Conservation (phyloP, 35 echinoderm and acorn worm species). For the Eucidaris tribuloides region DNA sequence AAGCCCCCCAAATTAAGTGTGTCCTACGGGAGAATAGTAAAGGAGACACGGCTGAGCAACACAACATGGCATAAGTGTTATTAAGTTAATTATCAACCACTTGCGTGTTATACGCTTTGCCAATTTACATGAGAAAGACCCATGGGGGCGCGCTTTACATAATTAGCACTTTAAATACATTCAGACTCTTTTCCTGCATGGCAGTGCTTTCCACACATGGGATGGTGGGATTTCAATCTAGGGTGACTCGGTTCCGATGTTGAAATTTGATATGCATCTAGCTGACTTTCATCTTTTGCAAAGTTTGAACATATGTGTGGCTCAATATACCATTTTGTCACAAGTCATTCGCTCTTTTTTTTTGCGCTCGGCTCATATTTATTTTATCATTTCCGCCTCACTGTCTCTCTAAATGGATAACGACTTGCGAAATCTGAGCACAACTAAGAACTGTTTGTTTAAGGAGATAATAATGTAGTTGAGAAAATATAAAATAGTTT, state of each 20-base stretch:
- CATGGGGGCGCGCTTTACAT: background rate
- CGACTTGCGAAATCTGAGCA: background rate
- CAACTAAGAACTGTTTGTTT: background rate
- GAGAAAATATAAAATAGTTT: slow-evolving; percentile 6
- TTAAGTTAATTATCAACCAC: too few species aligned
- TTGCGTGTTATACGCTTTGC: too few species aligned
- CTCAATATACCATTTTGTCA: background rate
- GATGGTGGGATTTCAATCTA: background rate
- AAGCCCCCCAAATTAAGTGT: slow-evolving; percentile 19
- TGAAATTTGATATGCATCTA: background rate
- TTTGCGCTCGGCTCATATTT: background rate
- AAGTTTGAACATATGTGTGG: background rate
- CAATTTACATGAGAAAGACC: background rate
- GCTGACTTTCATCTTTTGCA: background rate
- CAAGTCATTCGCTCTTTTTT: background rate
- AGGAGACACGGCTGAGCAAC: slow-evolving; percentile 23
- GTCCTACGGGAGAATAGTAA: background rate
- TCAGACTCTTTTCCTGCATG: slow-evolving; percentile 11
- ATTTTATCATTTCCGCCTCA: background rate
- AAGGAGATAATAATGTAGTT: background rate
- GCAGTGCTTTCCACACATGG: background rate
- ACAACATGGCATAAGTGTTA: too few species aligned
- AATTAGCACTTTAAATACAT: slow-evolving; percentile 20
- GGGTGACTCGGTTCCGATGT: slow-evolving; percentile 24
- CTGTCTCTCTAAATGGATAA: background rate